These are phyloP conservation scores for Priocnemis perturbator DNA, from an alignment of 2,888 invertebrate species.

Conservation along the genomic window DNA sequence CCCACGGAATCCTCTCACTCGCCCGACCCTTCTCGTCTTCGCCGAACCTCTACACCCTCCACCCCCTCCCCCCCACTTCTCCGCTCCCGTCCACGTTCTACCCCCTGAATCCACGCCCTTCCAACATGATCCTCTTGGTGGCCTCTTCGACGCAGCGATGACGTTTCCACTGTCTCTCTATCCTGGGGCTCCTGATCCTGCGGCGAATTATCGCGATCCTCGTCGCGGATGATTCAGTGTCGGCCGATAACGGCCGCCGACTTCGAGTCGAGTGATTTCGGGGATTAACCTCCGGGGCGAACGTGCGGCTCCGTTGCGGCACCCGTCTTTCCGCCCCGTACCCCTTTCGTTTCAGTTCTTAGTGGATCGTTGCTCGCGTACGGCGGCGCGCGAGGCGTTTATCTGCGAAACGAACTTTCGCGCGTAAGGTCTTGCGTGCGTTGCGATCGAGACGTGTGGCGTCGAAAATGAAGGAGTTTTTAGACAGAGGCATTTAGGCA, in stretches of 20 bases:
- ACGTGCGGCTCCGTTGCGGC: not conserved
- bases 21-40: not conserved
- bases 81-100: slow-evolving; percentile 4
- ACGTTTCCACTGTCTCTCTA: slow-evolving; percentile 52
- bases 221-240: slow-evolving; percentile 43
- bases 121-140: not conserved
- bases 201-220: slow-evolving; percentile 55
- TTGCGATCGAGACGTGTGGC: no score
- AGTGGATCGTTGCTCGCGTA: no score
- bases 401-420: no score
- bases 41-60: no score
- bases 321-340: not conserved
- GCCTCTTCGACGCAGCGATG: slow-evolving; percentile 41
- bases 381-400: no score
- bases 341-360: no score
- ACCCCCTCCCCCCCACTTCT: not conserved
- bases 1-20: not conserved
- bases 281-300: slow-evolving; percentile 25
- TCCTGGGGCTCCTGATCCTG: slow-evolving; percentile 37
- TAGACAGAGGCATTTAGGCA: no score
- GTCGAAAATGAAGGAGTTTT: no score
- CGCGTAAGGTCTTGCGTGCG: no score
- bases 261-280: slow-evolving; percentile 29
- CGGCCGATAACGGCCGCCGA: slow-evolving; percentile 36
- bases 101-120: slow-evolving; percentile 11